Base-by-base conservation (phyloP, 2,888 invertebrate genomes). In the Ichneumoninae sp. region DNA sequence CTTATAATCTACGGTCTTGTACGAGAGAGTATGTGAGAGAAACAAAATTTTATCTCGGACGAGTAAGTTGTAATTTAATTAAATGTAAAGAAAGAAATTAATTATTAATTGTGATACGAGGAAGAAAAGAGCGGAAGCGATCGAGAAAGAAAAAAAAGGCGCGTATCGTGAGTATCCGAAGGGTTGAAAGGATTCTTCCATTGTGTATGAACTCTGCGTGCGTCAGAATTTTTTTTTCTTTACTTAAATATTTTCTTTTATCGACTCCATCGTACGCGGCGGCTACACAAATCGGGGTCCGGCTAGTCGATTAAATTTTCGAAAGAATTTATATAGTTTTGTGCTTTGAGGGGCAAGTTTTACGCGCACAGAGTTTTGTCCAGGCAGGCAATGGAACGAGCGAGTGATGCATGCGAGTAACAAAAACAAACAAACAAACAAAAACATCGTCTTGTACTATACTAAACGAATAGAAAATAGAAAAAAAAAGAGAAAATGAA, bases 1-100 rank as follows among this genome's bases (percentile, higher is more conserved):
- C 91, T 92, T 92, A 91, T 89, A 91, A 88, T 91, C 89, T 91
- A 89, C 87, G 88, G 89, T 89, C 89, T 83, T 90, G 87, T 90
- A 88, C 88, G 89, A 86, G 88, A 87, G 86, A 87, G 54, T 65
- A 54, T 75, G 75, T 82, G 68, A 66, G 26, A 62, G 54, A 65
- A 66, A 75, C 7, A 89, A 90, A 90, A 90, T 89, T 90, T 87
- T 90, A 90, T 90, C 88, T 83, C 88, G 89, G 87, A 71, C 65
- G 79, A 84, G 81, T 86, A 84, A 82, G 62, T 60, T 80, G 74
- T 82, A 84, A 86, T 81, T 75, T 79, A 82, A 86, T 80, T 79
- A 70, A 83, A 62, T 70, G 76, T 74, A 84, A 75, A 85, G 47
- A 80, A 76, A 87, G 44, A 78, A 87, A 78, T 90, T 90, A 86